Evolutionary conservation across 2,888 invertebrate species (phyloP), one percentile per base, ranked within the genome.

Genomic region (Hofmannophila pseudospretella): DNA sequence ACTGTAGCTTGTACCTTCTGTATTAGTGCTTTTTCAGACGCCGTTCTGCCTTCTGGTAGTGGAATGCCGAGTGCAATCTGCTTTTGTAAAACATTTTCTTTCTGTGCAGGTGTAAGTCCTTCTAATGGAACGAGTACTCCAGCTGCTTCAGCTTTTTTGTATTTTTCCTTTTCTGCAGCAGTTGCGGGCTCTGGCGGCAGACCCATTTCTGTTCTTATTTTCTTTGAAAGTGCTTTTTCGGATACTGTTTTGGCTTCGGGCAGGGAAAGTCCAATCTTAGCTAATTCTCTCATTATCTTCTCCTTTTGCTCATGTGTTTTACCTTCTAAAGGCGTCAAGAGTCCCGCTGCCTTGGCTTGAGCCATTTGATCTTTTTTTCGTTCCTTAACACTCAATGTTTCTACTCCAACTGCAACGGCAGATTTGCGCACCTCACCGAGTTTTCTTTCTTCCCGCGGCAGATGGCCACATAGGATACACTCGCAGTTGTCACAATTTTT

Each of bases 211-310:
- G 28, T 27, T n/a, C 51, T 45, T 4, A 66, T 47, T 39, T 63
- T 65, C n/a, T 46, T 27, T 1, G 55, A 39, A 0, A 68, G 4
- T n/a, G 49, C 47, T 27, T 50, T 55, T 31, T 62, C 59, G 3
- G 60, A 63, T n/a, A 39, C 11, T 2, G 57, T 55, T 42, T 49
- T 59, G 5, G 44, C 53, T 40, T 57, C 54, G 2, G 63, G 64
- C 1, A 65, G 29, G 1, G 63, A 59, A 1, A 58, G 22, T 3
- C 56, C 58, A 2, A 32, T 20, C 13, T 39, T 41, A 4, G 54
- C 58, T 4, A 57, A 36, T 0, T 47, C 51, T 50, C 28, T 54
- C 1, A 63, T 12, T 16, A 58, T 63, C 32, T 59, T 52, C 49
- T 64, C 57, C 41, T 58, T 62, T 44, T 64, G 46, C 33, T 44